Evolutionary conservation across 2,113 vertebrate species (phyloP).

Genomic region (Apteryx owenii): DNA sequence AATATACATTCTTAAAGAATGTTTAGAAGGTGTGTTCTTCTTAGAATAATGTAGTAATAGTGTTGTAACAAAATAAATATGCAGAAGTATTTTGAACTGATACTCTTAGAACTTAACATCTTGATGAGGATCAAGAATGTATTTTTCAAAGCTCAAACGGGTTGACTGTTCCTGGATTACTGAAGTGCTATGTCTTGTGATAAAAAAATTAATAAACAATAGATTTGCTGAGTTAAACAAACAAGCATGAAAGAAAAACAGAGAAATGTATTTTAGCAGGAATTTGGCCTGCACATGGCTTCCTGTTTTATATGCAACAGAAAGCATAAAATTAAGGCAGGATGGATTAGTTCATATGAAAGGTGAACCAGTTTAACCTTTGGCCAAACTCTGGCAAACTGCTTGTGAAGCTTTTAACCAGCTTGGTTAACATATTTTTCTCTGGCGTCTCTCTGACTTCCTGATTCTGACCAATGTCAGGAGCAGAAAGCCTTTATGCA

Average conservation of each 20-base stretch:
- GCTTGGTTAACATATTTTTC: background rate
- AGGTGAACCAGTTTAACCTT: background rate
- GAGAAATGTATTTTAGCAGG: background rate
- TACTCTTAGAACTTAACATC: background rate
- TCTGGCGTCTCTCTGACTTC: background rate
- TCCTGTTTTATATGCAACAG: background rate
- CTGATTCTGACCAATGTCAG: background rate
- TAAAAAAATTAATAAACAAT: background rate
- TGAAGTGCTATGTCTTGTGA: background rate
- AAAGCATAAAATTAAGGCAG: background rate
- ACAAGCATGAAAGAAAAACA: background rate
- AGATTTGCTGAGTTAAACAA: background rate
- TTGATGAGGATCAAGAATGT: background rate
- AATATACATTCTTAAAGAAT: background rate
- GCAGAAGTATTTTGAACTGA: background rate
- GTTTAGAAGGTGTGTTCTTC: background rate
- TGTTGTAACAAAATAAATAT: background rate
- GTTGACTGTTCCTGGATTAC: background rate
- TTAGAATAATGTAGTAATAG: background rate
- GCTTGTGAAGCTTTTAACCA: background rate
- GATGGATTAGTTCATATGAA: background rate
- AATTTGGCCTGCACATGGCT: background rate
- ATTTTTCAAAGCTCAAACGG: slow-evolving; percentile 3
- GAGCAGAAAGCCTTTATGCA: fast-evolving
- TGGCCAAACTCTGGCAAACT: background rate